phyloP scores from a whole-genome alignment of 2,113 vertebrate genomes.

The Paradisaea rubra region DNA sequence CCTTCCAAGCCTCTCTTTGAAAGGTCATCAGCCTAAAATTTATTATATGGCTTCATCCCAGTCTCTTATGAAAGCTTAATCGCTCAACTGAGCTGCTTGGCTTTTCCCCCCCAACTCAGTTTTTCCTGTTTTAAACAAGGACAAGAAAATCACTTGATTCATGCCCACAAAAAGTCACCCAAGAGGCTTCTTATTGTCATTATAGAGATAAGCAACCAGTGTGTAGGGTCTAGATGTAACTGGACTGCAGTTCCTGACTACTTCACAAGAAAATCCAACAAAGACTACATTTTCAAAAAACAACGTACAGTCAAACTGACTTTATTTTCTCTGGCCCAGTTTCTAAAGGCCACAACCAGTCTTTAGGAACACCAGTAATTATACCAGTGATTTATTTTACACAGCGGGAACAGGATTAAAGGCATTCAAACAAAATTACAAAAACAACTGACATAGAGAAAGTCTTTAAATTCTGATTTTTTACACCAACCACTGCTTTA shows the following conservation, averaged over 20 bases:
- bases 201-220: not conserved
- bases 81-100: not conserved
- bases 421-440: not conserved
- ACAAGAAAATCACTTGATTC: not conserved
- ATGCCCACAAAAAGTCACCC: not conserved
- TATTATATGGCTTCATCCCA: not conserved
- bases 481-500: not conserved
- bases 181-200: not conserved
- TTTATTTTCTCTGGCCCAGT: not conserved
- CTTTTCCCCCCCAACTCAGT: rapidly evolving
- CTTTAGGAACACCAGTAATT: conserved; percentile 1
- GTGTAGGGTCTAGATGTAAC: not conserved
- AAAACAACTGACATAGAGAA: not conserved
- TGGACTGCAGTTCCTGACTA: not conserved
- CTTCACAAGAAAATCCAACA: not conserved
- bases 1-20: not conserved
- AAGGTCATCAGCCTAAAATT: not conserved
- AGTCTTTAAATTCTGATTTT: not conserved
- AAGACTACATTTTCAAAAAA: not conserved
- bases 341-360: not conserved
- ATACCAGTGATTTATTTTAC: conserved; percentile 3
- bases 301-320: not conserved
- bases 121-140: not conserved
- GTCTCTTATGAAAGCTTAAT: not conserved
- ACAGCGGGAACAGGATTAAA: conserved; percentile 3